These are phyloP conservation scores for Dryobota labecula DNA, from an alignment of 2,888 invertebrate species.

Conservation along the genomic window DNA sequence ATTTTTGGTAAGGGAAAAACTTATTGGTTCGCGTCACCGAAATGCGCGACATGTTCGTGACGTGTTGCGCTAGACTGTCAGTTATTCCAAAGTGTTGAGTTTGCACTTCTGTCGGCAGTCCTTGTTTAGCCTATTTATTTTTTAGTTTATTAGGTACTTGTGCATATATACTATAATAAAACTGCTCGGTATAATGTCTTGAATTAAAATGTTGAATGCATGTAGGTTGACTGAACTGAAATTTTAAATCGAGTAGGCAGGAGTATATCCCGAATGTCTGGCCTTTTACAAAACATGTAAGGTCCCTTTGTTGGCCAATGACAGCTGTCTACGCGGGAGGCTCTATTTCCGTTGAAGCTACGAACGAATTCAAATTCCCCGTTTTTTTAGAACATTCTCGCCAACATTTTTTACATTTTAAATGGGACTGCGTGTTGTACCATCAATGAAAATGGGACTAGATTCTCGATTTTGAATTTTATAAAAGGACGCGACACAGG, in stretches of 20 bases:
- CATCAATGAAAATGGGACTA: not conserved
- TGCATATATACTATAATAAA: not conserved
- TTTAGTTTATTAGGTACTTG: too few relatives aligned
- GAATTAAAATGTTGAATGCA: not conserved
- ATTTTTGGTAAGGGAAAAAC: too few relatives aligned
- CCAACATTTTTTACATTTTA: not conserved
- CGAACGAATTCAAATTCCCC: conserved; percentile 6
- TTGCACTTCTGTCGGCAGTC: too few relatives aligned
- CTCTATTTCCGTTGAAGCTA: conserved; percentile 49
- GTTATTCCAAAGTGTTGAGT: too few relatives aligned
- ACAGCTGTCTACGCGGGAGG: conserved; percentile 41
- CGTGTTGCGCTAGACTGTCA: too few relatives aligned
- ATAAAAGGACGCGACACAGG: not conserved
- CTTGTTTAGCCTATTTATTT: too few relatives aligned
- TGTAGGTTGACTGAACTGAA: not conserved
- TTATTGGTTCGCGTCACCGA: too few relatives aligned
- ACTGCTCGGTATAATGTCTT: not conserved
- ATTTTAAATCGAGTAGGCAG: not conserved
- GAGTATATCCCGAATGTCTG: not conserved
- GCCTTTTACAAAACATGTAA: conserved; percentile 17
- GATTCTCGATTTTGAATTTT: not conserved
- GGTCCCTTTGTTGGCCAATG: conserved; percentile 36
- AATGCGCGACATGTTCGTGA: too few relatives aligned
- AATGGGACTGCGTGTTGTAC: not conserved
- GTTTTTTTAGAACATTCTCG: not conserved